Percentiles rank a stretch among this genome's conserved stretches.
phyloP scores from a whole-genome alignment of 2,113 vertebrate genomes.

The Charina bottae region DNA sequence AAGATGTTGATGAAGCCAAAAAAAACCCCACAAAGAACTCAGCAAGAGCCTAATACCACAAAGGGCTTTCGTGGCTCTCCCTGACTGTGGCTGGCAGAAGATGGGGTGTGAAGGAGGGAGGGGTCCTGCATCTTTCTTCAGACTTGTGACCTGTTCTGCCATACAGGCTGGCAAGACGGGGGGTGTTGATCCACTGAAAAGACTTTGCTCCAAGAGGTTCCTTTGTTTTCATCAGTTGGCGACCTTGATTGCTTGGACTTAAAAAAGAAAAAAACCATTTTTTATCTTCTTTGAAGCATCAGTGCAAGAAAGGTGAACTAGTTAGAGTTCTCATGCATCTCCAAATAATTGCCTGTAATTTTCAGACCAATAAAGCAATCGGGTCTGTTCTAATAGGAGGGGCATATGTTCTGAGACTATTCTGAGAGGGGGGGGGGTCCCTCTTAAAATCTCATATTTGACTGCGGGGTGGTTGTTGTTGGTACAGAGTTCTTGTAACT shows the following conservation, averaged over 20 bases:
- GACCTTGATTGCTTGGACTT: slow-evolving; percentile 44
- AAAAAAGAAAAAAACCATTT: neutral
- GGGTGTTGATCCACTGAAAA: slow-evolving; percentile 3
- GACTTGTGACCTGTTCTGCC: slow-evolving; percentile 44
- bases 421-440: neutral
- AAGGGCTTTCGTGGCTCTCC: slow-evolving; percentile 45
- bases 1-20: slow-evolving; percentile 32
- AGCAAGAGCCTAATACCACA: slow-evolving; percentile 5
- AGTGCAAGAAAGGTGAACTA: slow-evolving; percentile 45
- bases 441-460: slow-evolving; percentile 56
- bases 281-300: slow-evolving; percentile 29
- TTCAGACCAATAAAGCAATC: slow-evolving; percentile 28
- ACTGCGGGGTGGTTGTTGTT: neutral
- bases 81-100: slow-evolving; percentile 39
- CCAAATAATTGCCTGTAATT: slow-evolving; percentile 38
- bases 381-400: slow-evolving; percentile 14
- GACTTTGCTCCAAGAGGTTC: slow-evolving; percentile 35
- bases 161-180: slow-evolving; percentile 13
- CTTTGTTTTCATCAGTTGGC: slow-evolving; percentile 51
- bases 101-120: neutral
- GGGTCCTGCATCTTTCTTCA: slow-evolving; percentile 28
- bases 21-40: slow-evolving; percentile 19
- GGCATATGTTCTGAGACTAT: slow-evolving; percentile 2
- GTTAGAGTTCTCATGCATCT: slow-evolving; percentile 43
- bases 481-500: slow-evolving; percentile 16